These are phyloP conservation scores for Lithophane ornitopus DNA, from an alignment of 2,888 invertebrate genomes.

Conservation along the genomic window DNA sequence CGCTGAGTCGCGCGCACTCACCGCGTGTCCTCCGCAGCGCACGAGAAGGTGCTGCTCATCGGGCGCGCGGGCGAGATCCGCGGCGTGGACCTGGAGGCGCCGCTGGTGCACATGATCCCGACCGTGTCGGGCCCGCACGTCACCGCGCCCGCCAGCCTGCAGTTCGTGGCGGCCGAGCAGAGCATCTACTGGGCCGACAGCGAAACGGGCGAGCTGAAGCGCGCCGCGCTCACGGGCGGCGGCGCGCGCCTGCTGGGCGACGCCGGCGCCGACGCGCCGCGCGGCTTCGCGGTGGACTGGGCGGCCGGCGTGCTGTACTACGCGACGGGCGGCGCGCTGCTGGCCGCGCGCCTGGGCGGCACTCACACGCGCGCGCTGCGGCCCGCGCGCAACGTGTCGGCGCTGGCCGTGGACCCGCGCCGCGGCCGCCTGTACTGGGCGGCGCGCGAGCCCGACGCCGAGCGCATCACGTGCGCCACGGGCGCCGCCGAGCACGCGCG, in stretches of 20 bases:
- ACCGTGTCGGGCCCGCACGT: slow-evolving; percentile 94
- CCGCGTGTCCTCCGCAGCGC: slow-evolving; percentile 91
- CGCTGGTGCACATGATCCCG: slow-evolving; percentile 95
- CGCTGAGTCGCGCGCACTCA: slow-evolving; percentile 81
- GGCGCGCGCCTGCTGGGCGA: slow-evolving; percentile 90
- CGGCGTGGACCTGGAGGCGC: slow-evolving; percentile 95
- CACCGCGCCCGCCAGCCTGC: slow-evolving; percentile 93
- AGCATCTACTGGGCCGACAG: slow-evolving; percentile 93
- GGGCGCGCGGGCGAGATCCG: slow-evolving; percentile 94
- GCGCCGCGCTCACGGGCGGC: slow-evolving; percentile 92
- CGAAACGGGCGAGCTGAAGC: slow-evolving; percentile 92
- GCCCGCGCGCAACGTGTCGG: slow-evolving; percentile 90
- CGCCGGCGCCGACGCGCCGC: slow-evolving; percentile 91
- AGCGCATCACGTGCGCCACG: slow-evolving; percentile 91
- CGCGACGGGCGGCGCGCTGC: slow-evolving; percentile 91
- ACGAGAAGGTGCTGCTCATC: slow-evolving; percentile 95
- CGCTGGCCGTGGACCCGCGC: slow-evolving; percentile 93
- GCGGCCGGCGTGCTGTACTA: slow-evolving; percentile 94
- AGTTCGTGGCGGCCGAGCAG: slow-evolving; percentile 92
- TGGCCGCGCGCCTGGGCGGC: slow-evolving; percentile 93
- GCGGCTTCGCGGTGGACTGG: slow-evolving; percentile 96
- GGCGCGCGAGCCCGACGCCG: slow-evolving; percentile 80
- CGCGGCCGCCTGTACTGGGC: slow-evolving; percentile 91
- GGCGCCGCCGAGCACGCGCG: slow-evolving; percentile 92
- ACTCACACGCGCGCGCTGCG: slow-evolving; percentile 92